Evolutionary conservation across 2,797 vertebrate species (phyloP).

Genomic region (Rhodeus uyekii): DNA sequence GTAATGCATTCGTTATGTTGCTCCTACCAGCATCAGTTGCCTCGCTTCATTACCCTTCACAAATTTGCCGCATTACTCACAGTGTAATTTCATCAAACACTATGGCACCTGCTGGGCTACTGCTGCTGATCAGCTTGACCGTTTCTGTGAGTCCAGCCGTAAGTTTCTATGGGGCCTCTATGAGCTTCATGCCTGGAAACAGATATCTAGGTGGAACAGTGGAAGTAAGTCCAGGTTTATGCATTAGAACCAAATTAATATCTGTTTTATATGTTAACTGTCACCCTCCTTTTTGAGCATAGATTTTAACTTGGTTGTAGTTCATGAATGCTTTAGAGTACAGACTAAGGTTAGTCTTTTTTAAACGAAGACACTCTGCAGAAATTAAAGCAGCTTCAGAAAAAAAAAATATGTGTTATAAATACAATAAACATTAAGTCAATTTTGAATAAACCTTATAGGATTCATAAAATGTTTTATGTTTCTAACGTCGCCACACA

Average conservation of each 20-base stretch:
- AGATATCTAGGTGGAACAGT: constrained; percentile 23
- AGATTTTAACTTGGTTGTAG: neutral
- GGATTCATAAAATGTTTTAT: too few relatives aligned
- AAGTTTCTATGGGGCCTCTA: constrained; percentile 7
- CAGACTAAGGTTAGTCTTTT: neutral
- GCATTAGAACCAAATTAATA: neutral
- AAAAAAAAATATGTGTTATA: too few relatives aligned
- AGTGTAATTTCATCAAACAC: neutral
- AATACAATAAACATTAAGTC: too few relatives aligned
- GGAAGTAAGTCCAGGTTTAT: neutral
- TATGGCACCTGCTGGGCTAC: constrained; percentile 7
- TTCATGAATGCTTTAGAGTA: neutral
- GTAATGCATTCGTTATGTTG: too few relatives aligned
- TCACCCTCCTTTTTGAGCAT: neutral
- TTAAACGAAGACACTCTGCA: neutral
- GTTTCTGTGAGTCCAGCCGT: neutral
- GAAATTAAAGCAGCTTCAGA: too few relatives aligned
- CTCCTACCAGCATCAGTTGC: too few relatives aligned
- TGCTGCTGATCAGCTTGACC: constrained; percentile 1
- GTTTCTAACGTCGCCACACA: too few relatives aligned
- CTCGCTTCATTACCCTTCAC: too few relatives aligned
- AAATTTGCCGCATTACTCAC: neutral
- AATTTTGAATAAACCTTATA: too few relatives aligned
- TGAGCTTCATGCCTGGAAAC: constrained; percentile 19
- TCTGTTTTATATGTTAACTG: neutral